phyloP scores from a whole-genome alignment of 2,113 vertebrate genomes.

The Holacanthus passer region DNA sequence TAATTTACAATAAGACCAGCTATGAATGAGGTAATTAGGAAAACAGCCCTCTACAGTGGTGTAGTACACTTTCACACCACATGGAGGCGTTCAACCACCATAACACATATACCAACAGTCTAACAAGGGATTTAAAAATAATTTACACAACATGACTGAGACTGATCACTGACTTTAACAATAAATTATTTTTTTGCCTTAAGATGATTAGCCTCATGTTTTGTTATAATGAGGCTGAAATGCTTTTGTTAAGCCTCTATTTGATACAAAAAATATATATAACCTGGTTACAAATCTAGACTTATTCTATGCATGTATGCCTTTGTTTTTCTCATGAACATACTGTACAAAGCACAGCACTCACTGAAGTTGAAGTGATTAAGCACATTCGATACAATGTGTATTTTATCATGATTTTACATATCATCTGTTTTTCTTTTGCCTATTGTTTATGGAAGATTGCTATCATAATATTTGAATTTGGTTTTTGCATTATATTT shows the following conservation, averaged over 20 bases:
- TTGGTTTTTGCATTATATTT: not conserved
- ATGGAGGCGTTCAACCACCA: conserved; percentile 21
- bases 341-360: not conserved
- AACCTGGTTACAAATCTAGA: not conserved
- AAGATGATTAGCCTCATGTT: not conserved
- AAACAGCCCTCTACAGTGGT: not conserved
- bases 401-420: too few species aligned
- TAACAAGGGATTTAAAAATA: not conserved
- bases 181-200: not conserved
- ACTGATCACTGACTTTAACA: not conserved
- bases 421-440: too few species aligned
- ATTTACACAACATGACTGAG: not conserved
- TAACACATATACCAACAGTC: not conserved
- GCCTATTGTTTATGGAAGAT: not conserved
- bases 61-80: conserved; percentile 49
- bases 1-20: too few species aligned
- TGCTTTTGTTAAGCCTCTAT: not conserved
- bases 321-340: not conserved
- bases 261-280: not conserved
- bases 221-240: not conserved
- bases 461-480: too few species aligned
- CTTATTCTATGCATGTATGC: not conserved
- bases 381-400: not conserved
- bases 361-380: not conserved
- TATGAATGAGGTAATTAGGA: not conserved